These are phyloP conservation scores for Forpus xanthops DNA, from an alignment of 2,797 vertebrate species.

Conservation along the genomic window DNA sequence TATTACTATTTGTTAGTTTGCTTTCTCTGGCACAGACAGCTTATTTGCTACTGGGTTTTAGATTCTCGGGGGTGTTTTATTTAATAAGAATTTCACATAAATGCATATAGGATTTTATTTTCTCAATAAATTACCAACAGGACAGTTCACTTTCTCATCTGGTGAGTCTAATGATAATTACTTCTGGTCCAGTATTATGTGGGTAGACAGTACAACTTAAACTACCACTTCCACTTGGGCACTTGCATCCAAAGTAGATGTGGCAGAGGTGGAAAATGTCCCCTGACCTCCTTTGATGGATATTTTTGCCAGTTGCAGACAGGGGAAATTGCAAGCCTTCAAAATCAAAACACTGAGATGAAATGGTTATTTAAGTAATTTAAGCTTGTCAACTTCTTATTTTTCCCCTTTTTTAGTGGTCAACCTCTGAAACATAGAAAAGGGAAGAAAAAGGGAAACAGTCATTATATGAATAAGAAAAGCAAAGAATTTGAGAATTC, in stretches of 20 bases:
- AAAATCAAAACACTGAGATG: not conserved
- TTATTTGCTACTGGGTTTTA: not conserved
- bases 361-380: not conserved
- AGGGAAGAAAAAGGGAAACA: not conserved
- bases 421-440: not conserved
- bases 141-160: not conserved
- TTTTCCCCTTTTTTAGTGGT: not conserved
- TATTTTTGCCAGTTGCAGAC: not conserved
- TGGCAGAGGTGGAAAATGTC: not conserved
- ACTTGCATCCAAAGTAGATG: not conserved
- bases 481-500: not conserved
- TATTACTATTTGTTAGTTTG: not conserved
- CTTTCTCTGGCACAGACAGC: not conserved
- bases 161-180: not conserved
- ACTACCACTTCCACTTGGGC: not conserved
- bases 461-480: not conserved
- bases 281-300: not conserved
- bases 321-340: not conserved
- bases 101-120: not conserved
- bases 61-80: not conserved
- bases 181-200: not conserved
- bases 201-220: not conserved
- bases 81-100: not conserved
- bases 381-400: not conserved
- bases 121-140: not conserved